Evolutionary conservation across 2,113 vertebrate genomes (phyloP).

Genomic region (Hucho hucho): DNA sequence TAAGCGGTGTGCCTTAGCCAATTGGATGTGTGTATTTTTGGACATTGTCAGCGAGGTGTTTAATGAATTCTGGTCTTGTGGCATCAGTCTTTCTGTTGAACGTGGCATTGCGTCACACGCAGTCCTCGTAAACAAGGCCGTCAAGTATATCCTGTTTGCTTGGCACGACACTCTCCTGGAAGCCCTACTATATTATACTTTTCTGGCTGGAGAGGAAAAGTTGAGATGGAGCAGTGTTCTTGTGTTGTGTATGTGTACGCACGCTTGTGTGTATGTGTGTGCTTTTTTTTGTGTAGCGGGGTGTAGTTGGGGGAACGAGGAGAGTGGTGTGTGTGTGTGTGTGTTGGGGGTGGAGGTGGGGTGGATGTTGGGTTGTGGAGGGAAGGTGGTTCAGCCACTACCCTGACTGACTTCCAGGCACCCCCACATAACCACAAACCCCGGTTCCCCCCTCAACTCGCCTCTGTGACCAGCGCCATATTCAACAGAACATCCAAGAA

Average conservation of each 20-base stretch:
- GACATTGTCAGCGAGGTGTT: slow-evolving; percentile 41
- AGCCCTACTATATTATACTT: slow-evolving; percentile 18
- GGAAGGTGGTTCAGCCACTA: slow-evolving; percentile 69
- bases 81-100: slow-evolving; percentile 47
- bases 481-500: slow-evolving; percentile 65
- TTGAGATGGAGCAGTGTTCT: neutral
- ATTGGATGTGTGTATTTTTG: neutral
- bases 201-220: slow-evolving; percentile 10
- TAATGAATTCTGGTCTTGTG: slow-evolving; percentile 43
- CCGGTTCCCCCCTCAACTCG: slow-evolving; percentile 28
- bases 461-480: slow-evolving; percentile 52
- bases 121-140: slow-evolving; percentile 58
- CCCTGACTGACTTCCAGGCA: slow-evolving; percentile 68
- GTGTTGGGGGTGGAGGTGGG: slow-evolving; percentile 33
- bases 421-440: slow-evolving; percentile 55
- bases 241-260: no score
- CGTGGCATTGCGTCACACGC: slow-evolving; percentile 40
- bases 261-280: no score
- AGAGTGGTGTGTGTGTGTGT: neutral
- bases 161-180: neutral
- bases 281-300: no score
- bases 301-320: neutral
- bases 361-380: slow-evolving; percentile 55
- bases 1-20: neutral
- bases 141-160: slow-evolving; percentile 67